Conservation (phyloP, 1,140 invertebrate genomes). For the Eupeodes corollae region DNA sequence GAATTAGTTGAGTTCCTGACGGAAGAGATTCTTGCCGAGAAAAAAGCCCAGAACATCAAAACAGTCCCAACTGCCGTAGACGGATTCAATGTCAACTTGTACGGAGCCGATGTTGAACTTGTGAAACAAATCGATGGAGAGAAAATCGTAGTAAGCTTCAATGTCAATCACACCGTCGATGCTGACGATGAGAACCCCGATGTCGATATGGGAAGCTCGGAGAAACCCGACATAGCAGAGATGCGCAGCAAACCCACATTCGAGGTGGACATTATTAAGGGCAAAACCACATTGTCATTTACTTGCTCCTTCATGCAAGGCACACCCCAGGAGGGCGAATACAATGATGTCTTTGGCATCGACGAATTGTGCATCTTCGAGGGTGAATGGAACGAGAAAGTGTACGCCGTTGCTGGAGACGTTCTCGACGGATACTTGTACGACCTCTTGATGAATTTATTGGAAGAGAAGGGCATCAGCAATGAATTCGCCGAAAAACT, state of each 20-base stretch:
- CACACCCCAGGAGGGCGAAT: slow-evolving; percentile 54
- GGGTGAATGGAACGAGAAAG: slow-evolving; percentile 69
- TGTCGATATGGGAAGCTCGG: slow-evolving; percentile 44
- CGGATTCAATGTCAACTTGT: slow-evolving; percentile 61
- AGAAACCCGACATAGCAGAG: slow-evolving; percentile 62
- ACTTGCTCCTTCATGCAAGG: slow-evolving; percentile 66
- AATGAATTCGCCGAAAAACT: slow-evolving; percentile 85
- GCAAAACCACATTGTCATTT: slow-evolving; percentile 65
- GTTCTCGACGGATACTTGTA: slow-evolving; percentile 86
- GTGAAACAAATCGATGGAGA: slow-evolving; percentile 62
- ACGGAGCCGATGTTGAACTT: slow-evolving; percentile 68
- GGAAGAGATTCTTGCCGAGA: slow-evolving; percentile 80
- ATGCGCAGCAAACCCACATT: slow-evolving; percentile 82
- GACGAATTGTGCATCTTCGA: slow-evolving; percentile 77
- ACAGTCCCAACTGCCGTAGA: slow-evolving; percentile 63
- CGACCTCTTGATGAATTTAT: slow-evolving; percentile 82
- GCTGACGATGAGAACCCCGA: slow-evolving; percentile 53
- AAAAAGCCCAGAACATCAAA: slow-evolving; percentile 64
- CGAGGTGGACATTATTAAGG: slow-evolving; percentile 66
- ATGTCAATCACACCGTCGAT: slow-evolving; percentile 85
- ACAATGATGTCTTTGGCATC: slow-evolving; percentile 76
- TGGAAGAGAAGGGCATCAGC: slow-evolving; percentile 85
- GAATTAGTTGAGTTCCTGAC: slow-evolving; percentile 76
- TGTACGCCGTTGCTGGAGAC: slow-evolving; percentile 78
- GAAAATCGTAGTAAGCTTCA: slow-evolving; percentile 64